Evolutionary conservation across 2,113 vertebrate species (phyloP).

Genomic region (Bos javanicus): DNA sequence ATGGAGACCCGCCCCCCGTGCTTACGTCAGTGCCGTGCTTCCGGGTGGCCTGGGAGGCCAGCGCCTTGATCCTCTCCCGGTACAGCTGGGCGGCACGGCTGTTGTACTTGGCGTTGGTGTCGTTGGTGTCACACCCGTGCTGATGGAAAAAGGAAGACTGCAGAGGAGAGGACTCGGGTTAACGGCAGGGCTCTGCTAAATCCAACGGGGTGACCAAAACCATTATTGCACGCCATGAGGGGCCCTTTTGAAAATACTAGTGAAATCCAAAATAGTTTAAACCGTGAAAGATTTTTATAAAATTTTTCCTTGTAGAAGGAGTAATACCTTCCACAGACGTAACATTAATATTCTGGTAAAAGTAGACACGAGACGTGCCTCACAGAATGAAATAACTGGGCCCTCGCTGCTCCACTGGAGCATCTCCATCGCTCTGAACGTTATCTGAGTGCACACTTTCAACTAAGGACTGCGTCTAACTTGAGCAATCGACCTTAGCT

Average conservation of each 20-base stretch:
- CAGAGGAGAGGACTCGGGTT: not conserved
- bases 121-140: conserved; percentile 87
- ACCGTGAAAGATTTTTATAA: not conserved
- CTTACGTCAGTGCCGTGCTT: conserved; percentile 92
- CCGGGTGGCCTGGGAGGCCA: conserved; percentile 89
- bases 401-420: rapidly evolving
- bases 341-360: not conserved
- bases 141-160: conserved; percentile 93
- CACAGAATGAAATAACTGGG: not conserved
- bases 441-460: rapidly evolving
- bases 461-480: not conserved
- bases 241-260: too few relatives aligned
- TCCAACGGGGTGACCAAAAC: rapidly evolving
- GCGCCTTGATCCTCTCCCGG: conserved; percentile 88
- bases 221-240: rapidly evolving
- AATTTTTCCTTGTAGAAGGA: not conserved
- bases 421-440: not conserved
- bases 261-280: not conserved
- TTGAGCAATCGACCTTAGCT: not conserved
- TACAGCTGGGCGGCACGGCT: conserved; percentile 92
- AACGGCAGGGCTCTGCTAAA: rapidly evolving
- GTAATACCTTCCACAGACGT: not conserved
- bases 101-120: conserved; percentile 94
- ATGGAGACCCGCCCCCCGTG: rapidly evolving
- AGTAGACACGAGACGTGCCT: not conserved